A percentile compares a stretch with the other conserved stretches of the same genome.
These are phyloP conservation scores for Enteromius paludinosus DNA, from an alignment of 2,797 vertebrate genomes.

Conservation along the genomic window DNA sequence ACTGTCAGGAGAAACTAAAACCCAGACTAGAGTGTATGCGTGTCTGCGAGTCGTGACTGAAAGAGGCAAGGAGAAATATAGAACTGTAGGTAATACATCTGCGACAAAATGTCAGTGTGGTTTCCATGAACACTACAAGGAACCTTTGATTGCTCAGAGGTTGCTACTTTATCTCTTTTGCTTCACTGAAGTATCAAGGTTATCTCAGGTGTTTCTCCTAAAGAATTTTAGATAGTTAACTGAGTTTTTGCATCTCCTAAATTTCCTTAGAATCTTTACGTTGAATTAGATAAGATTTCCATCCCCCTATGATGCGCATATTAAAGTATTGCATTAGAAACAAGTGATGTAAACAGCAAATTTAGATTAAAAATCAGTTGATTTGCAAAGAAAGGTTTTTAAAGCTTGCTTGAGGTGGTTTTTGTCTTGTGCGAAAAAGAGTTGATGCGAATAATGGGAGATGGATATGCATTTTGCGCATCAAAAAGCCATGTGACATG, in stretches of 20 bases:
- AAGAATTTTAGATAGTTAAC: not conserved
- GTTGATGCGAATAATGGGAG: too few relatives aligned
- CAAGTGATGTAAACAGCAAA: too few relatives aligned
- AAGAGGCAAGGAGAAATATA: slow-evolving; percentile 12
- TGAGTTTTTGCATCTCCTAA: not conserved
- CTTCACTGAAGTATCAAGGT: not conserved
- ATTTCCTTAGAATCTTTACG: not conserved
- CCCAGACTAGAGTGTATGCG: slow-evolving; percentile 18
- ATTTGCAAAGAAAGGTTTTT: too few relatives aligned
- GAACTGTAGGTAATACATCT: slow-evolving; percentile 8
- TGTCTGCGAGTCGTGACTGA: slow-evolving; percentile 28
- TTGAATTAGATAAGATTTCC: not conserved
- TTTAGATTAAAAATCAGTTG: too few relatives aligned
- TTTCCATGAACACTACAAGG: not conserved
- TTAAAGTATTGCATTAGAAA: too few relatives aligned
- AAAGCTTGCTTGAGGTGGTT: too few relatives aligned
- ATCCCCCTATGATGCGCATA: too few relatives aligned
- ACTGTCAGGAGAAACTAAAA: slow-evolving; percentile 69
- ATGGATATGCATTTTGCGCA: too few relatives aligned
- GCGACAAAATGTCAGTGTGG: not conserved
- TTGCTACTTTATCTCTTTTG: not conserved
- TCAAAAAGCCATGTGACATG: too few relatives aligned
- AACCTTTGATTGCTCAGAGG: slow-evolving; percentile 8
- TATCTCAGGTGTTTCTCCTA: not conserved
- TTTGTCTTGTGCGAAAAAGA: too few relatives aligned